phyloP scores from a whole-genome alignment of 2,797 vertebrate genomes.

The Enteromius anoplus region DNA sequence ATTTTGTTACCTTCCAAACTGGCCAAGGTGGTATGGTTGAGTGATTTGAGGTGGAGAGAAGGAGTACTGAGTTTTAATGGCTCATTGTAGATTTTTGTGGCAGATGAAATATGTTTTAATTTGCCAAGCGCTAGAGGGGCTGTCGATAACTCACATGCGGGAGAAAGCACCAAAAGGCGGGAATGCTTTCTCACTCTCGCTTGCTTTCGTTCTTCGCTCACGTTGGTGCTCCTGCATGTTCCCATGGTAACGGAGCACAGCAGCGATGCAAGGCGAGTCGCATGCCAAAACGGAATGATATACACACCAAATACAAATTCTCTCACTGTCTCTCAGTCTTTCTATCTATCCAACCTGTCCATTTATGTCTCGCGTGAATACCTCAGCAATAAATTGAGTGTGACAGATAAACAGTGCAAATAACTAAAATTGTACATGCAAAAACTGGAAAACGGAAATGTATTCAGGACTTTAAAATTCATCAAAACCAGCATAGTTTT shows the following conservation, averaged over 20 bases:
- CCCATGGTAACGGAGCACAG: slow-evolving; percentile 76
- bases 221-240: slow-evolving; percentile 61
- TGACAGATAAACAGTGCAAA: slow-evolving; percentile 10
- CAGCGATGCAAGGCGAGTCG: slow-evolving; percentile 58
- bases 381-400: not conserved
- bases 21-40: not conserved
- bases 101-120: slow-evolving; percentile 74
- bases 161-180: slow-evolving; percentile 23
- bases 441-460: not conserved
- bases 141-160: slow-evolving; percentile 56
- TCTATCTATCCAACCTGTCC: not conserved
- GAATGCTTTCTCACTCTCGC: slow-evolving; percentile 52
- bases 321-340: not conserved
- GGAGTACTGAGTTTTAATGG: slow-evolving; percentile 52
- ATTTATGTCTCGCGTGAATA: not conserved
- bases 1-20: slow-evolving; percentile 3
- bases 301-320: slow-evolving; percentile 29
- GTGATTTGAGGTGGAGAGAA: not conserved
- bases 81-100: slow-evolving; percentile 61
- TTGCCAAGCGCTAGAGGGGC: slow-evolving; percentile 65
- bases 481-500: not conserved
- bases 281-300: slow-evolving; percentile 51
- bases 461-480: not conserved
- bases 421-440: slow-evolving; percentile 6
- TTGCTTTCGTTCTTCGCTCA: slow-evolving; percentile 58